Conservation (phyloP, 2,113 vertebrate genomes). For the Melierax canorus region DNA sequence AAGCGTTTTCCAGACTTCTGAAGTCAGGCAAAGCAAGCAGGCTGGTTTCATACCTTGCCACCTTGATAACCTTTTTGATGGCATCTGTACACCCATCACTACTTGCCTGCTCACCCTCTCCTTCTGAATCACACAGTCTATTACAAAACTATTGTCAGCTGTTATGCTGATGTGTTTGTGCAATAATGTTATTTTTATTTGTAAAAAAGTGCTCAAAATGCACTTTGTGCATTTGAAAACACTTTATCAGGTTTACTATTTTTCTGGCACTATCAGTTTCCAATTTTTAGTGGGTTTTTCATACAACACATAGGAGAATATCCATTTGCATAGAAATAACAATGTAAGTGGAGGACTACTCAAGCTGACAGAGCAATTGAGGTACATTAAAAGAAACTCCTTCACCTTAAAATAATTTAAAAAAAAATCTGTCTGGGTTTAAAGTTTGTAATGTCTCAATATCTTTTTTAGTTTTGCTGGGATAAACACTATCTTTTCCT, state of each 20-base stretch:
- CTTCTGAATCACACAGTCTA: background rate
- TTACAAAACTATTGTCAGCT: background rate
- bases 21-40: background rate
- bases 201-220: background rate
- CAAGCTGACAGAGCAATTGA: background rate
- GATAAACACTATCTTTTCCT: constrained; percentile 15
- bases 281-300: background rate
- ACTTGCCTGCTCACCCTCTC: background rate
- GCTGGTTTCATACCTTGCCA: background rate
- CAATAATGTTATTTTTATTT: background rate
- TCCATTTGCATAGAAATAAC: background rate
- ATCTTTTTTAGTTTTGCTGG: background rate
- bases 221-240: background rate
- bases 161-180: background rate
- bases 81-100: background rate
- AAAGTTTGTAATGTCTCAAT: background rate
- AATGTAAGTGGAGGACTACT: background rate
- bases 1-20: background rate
- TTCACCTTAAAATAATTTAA: background rate
- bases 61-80: background rate
- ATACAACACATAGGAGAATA: background rate
- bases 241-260: background rate
- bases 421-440: background rate
- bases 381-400: background rate
- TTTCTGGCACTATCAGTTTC: background rate